Conservation (phyloP, 1,140 invertebrate genomes). For the Zaprionus gabonicus region DNA sequence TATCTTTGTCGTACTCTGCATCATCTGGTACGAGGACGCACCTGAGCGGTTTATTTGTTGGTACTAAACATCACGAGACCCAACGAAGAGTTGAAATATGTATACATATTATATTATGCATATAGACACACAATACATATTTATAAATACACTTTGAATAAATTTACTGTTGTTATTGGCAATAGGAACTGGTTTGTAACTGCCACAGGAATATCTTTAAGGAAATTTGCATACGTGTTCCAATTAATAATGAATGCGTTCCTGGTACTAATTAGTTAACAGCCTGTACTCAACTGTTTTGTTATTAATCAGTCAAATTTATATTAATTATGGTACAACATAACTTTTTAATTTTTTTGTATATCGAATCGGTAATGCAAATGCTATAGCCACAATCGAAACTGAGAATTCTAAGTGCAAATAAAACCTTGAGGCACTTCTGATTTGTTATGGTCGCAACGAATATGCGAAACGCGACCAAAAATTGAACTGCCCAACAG, state of each 20-base stretch:
- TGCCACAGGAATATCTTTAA: background rate
- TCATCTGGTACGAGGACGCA: slow-evolving; percentile 28
- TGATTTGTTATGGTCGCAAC: background rate
- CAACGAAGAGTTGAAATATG: background rate
- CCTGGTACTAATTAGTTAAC: background rate
- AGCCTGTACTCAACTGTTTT: background rate
- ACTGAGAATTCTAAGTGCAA: slow-evolving; percentile 9
- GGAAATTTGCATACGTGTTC: slow-evolving; percentile 5
- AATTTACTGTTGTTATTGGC: background rate
- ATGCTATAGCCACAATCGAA: slow-evolving; percentile 28
- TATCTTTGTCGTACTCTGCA: slow-evolving; percentile 24
- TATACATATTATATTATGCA: background rate
- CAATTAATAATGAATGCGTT: background rate
- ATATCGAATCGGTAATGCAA: slow-evolving; percentile 23
- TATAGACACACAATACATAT: background rate
- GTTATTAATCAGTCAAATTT: background rate
- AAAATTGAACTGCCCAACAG: background rate
- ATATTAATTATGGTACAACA: no score
- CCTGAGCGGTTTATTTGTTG: background rate
- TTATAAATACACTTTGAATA: background rate
- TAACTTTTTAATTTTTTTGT: background rate
- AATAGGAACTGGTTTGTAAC: slow-evolving; percentile 36
- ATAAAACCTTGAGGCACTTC: slow-evolving; percentile 7
- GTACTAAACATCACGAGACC: background rate
- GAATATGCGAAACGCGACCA: background rate